Percentiles rank a stretch among this genome's conserved stretches.
These are phyloP conservation scores for Kryptolebias ocellatus DNA, from an alignment of 2,797 vertebrate species.

Conservation along the genomic window DNA sequence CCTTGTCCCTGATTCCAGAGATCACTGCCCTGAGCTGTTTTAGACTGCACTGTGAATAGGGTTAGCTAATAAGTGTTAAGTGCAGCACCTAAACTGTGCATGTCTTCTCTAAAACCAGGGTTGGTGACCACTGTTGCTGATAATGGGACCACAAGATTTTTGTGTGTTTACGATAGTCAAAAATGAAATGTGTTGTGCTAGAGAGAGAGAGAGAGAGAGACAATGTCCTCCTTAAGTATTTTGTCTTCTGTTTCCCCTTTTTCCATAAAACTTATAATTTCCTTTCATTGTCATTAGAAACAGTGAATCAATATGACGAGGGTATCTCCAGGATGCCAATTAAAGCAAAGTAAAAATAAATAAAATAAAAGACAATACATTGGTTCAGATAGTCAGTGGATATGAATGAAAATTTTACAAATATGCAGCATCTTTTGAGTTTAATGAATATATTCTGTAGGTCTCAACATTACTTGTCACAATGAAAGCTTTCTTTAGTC, in stretches of 20 bases:
- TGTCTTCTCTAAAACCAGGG: slow-evolving; percentile 51
- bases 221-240: slow-evolving; percentile 27
- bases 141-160: slow-evolving; percentile 62
- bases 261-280: slow-evolving; percentile 13
- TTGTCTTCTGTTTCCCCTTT: slow-evolving; percentile 6
- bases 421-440: slow-evolving; percentile 15
- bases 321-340: not conserved
- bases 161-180: slow-evolving; percentile 57
- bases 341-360: not conserved
- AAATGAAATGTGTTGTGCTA: slow-evolving; percentile 54
- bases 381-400: not conserved
- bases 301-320: slow-evolving; percentile 15
- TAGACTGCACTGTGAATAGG: slow-evolving; percentile 40
- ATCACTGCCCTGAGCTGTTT: slow-evolving; percentile 30
- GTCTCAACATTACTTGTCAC: slow-evolving; percentile 11
- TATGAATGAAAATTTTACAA: slow-evolving; percentile 14
- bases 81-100: slow-evolving; percentile 31
- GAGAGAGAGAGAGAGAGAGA: slow-evolving; percentile 23
- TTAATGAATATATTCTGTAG: slow-evolving; percentile 8
- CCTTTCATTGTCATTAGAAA: slow-evolving; percentile 17
- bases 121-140: slow-evolving; percentile 68
- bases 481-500: slow-evolving; percentile 10
- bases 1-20: slow-evolving; percentile 53
- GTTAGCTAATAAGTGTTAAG: slow-evolving; percentile 38
- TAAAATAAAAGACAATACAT: not conserved